phyloP scores from a whole-genome alignment of 2,113 vertebrate genomes.

The Mus pahari region DNA sequence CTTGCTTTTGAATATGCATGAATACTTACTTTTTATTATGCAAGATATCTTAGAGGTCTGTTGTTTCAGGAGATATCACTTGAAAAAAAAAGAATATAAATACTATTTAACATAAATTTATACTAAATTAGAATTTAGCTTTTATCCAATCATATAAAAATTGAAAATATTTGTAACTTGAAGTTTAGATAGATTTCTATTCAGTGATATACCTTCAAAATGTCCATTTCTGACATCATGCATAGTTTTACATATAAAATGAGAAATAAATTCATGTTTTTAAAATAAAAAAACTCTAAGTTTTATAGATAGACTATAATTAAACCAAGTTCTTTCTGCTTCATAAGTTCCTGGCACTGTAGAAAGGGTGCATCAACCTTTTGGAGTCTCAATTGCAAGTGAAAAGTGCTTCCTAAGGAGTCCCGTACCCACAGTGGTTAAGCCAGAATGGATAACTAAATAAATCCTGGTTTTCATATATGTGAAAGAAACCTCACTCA shows the following conservation, averaged over 20 bases:
- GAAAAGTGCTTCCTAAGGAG: background rate
- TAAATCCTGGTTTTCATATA: background rate
- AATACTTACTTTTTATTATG: background rate
- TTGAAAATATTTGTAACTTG: background rate
- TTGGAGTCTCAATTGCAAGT: background rate
- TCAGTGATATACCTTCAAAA: background rate
- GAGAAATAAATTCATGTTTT: background rate
- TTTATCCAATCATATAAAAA: background rate
- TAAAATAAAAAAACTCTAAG: background rate
- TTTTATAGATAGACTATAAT: background rate
- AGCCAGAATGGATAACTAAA: background rate
- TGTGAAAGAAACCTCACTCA: background rate
- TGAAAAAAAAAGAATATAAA: background rate
- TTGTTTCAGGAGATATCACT: background rate
- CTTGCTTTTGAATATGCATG: background rate
- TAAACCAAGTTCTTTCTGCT: background rate
- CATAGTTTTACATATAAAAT: background rate
- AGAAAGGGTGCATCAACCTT: background rate
- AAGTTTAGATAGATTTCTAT: background rate
- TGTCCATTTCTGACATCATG: background rate
- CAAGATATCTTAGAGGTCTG: background rate
- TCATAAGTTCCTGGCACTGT: background rate
- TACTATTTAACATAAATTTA: background rate
- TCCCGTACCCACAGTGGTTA: background rate
- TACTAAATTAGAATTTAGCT: conserved; percentile 25